Conservation (phyloP, 2,113 vertebrate genomes). For the Colius striatus region DNA sequence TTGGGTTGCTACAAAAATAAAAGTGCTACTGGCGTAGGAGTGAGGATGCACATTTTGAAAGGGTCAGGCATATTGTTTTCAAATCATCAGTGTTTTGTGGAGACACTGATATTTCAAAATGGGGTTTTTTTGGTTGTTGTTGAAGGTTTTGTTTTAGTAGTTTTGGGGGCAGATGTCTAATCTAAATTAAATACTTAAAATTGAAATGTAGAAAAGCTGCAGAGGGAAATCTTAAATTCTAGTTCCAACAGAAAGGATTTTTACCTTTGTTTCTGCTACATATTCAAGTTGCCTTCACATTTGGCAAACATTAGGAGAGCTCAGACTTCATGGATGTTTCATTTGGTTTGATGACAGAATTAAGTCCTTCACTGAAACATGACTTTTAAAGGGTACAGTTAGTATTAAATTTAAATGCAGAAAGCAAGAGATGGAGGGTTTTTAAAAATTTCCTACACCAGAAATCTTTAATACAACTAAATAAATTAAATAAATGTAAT, state of each 20-base stretch:
- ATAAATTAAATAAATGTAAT: background rate
- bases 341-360: background rate
- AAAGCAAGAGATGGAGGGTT: background rate
- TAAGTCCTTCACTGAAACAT: background rate
- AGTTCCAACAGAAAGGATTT: background rate
- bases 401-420: background rate
- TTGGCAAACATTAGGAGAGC: background rate
- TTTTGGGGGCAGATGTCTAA: background rate
- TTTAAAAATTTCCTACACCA: background rate
- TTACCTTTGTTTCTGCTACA: background rate
- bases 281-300: background rate
- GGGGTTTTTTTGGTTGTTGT: rapidly evolving
- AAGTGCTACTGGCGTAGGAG: background rate
- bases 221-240: background rate
- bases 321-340: background rate
- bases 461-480: background rate
- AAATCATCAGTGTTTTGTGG: constrained; percentile 16
- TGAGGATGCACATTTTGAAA: constrained; percentile 19
- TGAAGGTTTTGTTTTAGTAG: background rate
- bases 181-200: background rate
- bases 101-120: background rate
- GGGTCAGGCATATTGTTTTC: constrained; percentile 30
- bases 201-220: background rate
- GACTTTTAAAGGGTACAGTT: background rate
- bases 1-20: constrained; percentile 42